Evolutionary conservation across 2,888 invertebrate genomes (phyloP), one percentile per base, ranked within the genome.

Genomic region (Deilephila porcellus): DNA sequence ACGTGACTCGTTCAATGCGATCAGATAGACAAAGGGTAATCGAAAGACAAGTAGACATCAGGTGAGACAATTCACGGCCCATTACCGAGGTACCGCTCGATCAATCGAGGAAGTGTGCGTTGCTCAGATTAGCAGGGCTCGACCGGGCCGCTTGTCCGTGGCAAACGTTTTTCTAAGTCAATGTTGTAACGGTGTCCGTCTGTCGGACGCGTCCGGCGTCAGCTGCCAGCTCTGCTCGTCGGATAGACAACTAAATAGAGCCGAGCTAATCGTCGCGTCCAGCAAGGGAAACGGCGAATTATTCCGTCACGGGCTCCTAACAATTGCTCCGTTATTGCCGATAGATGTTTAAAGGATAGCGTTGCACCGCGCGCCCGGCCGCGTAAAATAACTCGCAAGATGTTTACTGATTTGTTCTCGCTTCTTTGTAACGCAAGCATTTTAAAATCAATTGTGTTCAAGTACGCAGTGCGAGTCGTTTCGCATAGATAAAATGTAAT

Each of bases 121-220:
- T 59, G 59, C 34, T 67, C 67, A 60, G 60, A 29, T 52, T 56
- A 52, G 71, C 34, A 34, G 37, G 60, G 34, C 53, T 32, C 73
- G 71, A 63, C 53, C 85, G 81, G 83, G 83, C 79, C 83, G 85
- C 87, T 86, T 87, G 88, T 89, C 86, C 85, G 85, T 85, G 85
- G 86, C 94, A 91, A 93, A 93, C 90, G 92, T 93, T 94, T 94
- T 94, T 94, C 94, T 94, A 94, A 94, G 94, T 91, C 91, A 86
- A 87, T 89, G 90, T 88, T 88, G 92, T 91, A 93, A 94, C 93
- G 93, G 94, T 91, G 91, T 90, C 88, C 89, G 93, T 89, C 91
- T 92, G 92, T 90, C 90, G 89, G 88, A 85, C 90, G 85, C 87
- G 86, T 90, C 89, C 91, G 92, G 85, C 87, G 93, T 92, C 93